These are phyloP conservation scores for Parasteatoda lunata DNA, from an alignment of 2,888 invertebrate species.

Conservation along the genomic window DNA sequence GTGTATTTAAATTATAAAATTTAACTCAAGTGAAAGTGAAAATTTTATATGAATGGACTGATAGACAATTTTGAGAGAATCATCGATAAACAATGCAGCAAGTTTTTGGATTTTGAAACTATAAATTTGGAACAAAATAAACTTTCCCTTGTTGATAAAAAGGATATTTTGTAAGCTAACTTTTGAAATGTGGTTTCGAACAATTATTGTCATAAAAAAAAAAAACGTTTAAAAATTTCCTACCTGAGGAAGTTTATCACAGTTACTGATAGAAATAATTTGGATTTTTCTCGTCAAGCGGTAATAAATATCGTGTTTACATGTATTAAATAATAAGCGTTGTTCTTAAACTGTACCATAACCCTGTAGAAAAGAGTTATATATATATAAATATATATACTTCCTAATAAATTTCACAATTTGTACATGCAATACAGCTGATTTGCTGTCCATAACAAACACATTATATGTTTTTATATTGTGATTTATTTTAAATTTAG, in stretches of 20 bases:
- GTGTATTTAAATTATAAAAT: too few species aligned
- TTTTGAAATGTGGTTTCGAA: constrained; percentile 40
- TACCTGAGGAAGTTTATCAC: background rate
- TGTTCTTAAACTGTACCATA: constrained; percentile 48
- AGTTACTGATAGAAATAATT: constrained; percentile 13
- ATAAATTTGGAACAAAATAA: background rate
- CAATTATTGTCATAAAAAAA: constrained; percentile 3
- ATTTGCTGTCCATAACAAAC: constrained; percentile 28
- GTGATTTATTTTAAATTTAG: too few species aligned
- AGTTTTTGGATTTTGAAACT: background rate
- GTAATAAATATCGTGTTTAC: constrained; percentile 46
- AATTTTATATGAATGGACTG: too few species aligned
- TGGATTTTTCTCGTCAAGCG: constrained; percentile 13
- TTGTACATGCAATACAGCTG: constrained; percentile 37
- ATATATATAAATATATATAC: constrained; percentile 46
- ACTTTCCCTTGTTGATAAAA: constrained; percentile 4
- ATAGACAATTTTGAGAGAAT: too few species aligned
- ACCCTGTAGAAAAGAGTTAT: constrained; percentile 56
- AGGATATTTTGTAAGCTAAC: constrained; percentile 57
- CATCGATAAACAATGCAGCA: too few species aligned
- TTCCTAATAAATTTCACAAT: constrained; percentile 41
- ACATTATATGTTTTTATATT: background rate
- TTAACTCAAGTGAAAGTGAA: too few species aligned
- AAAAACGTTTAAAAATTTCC: background rate
- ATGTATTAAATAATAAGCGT: constrained; percentile 60